Conservation (phyloP, 2,888 invertebrate genomes). For the Coecobrya sp. region DNA sequence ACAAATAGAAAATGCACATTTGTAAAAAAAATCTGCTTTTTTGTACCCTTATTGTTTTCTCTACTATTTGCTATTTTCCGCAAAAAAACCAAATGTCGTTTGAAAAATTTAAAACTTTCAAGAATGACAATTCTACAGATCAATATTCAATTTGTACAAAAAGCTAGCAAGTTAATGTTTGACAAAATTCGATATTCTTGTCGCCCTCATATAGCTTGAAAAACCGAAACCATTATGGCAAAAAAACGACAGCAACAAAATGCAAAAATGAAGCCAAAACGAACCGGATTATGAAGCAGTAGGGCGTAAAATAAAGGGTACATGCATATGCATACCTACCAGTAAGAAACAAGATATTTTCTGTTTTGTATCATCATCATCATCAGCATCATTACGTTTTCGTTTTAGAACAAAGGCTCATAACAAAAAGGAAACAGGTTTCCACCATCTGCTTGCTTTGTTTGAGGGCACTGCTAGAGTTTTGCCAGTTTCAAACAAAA, state of each 20-base stretch:
- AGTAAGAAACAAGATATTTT: not conserved
- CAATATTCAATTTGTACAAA: not conserved
- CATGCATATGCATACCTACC: not conserved
- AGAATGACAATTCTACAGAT: too few species aligned
- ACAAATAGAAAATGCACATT: too few species aligned
- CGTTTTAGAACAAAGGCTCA: slow-evolving; percentile 56
- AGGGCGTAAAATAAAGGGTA: slow-evolving; percentile 12
- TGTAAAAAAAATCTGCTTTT: too few species aligned
- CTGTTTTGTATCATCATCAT: slow-evolving; percentile 28
- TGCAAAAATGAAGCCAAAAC: not conserved
- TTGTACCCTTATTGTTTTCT: too few species aligned
- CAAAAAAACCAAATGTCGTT: too few species aligned
- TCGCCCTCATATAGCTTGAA: not conserved
- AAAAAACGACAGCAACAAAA: not conserved
- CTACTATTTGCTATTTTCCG: too few species aligned
- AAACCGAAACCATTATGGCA: not conserved
- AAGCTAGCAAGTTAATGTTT: too few species aligned
- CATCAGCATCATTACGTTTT: slow-evolving; percentile 29
- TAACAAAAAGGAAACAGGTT: slow-evolving; percentile 74
- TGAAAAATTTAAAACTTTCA: too few species aligned
- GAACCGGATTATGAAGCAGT: slow-evolving; percentile 58
- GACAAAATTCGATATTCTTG: not conserved
- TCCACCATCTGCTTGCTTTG: slow-evolving; percentile 59
- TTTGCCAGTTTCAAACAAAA: slow-evolving; percentile 34
- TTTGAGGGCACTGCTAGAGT: slow-evolving; percentile 58